phyloP scores from a whole-genome alignment of 2,888 invertebrate species.

The Caenorhabditis drosophilae region DNA sequence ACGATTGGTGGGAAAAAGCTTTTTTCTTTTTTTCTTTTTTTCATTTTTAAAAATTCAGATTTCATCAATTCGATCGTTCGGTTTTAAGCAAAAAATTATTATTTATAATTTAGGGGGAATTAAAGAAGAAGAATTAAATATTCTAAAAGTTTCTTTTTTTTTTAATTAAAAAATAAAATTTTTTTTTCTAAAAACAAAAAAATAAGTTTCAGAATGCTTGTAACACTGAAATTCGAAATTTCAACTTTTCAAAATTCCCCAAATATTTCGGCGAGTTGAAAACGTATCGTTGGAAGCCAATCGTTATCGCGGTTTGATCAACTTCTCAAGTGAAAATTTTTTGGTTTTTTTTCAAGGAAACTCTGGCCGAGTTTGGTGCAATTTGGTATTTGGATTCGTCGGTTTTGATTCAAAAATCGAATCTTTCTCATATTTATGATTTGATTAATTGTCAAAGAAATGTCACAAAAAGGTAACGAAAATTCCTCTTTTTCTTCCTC shows the following conservation, averaged over 20 bases:
- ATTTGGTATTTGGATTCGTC: conserved; percentile 69
- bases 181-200: background rate
- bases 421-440: conserved; percentile 63
- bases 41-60: conserved; percentile 15
- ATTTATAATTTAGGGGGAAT: conserved; percentile 21
- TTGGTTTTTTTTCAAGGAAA: too few relatives aligned
- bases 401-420: conserved; percentile 58
- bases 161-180: background rate
- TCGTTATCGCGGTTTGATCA: conserved; percentile 56
- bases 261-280: conserved; percentile 14
- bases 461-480: conserved; percentile 3
- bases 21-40: background rate
- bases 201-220: conserved; percentile 31
- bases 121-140: background rate
- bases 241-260: conserved; percentile 47
- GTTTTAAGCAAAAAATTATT: conserved; percentile 15
- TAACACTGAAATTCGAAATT: conserved; percentile 45
- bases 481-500: background rate
- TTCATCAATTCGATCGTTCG: conserved; percentile 14
- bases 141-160: background rate
- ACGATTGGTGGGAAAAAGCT: conserved; percentile 14
- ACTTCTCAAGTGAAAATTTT: too few relatives aligned
- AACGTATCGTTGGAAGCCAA: conserved; percentile 57
- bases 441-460: conserved; percentile 53
- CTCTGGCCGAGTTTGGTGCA: conserved; percentile 66